Evolutionary conservation across 2,888 invertebrate species (phyloP).

Genomic region (Rhogogaster chlorosoma): DNA sequence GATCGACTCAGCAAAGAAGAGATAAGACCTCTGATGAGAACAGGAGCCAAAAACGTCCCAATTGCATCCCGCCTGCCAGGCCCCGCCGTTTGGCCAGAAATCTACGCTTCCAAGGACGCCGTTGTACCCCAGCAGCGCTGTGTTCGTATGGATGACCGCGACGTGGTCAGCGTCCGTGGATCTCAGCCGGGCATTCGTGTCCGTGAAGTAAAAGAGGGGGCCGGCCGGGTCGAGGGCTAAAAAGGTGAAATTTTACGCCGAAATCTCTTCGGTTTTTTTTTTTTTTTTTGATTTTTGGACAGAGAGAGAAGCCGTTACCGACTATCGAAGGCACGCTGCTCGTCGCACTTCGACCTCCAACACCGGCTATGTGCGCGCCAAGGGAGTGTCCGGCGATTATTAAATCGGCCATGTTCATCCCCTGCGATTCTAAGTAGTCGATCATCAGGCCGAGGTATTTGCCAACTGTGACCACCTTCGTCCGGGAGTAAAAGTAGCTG

Average conservation of each 20-base stretch:
- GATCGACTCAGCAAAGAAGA: conserved; percentile 35
- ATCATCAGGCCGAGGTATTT: conserved; percentile 24
- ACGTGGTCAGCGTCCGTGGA: conserved; percentile 57
- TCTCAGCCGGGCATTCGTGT: conserved; percentile 54
- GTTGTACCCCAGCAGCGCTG: conserved; percentile 55
- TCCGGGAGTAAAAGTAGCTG: background rate
- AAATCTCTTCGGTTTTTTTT: background rate
- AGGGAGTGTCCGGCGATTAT: conserved; percentile 29
- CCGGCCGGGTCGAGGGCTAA: conserved; percentile 64
- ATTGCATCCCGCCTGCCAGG: conserved; percentile 58
- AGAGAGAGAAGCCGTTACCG: background rate
- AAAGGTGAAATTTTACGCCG: background rate
- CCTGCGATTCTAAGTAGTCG: background rate
- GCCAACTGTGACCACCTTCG: background rate
- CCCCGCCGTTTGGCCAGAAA: conserved; percentile 62
- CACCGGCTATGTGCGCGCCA: conserved; percentile 36
- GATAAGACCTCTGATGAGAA: conserved; percentile 34
- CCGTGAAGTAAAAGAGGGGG: conserved; percentile 56
- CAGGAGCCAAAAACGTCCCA: conserved; percentile 50
- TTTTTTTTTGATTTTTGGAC: background rate
- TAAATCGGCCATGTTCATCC: background rate
- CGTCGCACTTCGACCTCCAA: background rate
- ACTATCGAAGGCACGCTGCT: conserved; percentile 17
- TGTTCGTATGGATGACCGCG: conserved; percentile 63
- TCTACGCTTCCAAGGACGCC: conserved; percentile 58